These are phyloP conservation scores for Hermodice carunculata DNA, from an alignment of 2,888 invertebrate genomes.

Conservation along the genomic window DNA sequence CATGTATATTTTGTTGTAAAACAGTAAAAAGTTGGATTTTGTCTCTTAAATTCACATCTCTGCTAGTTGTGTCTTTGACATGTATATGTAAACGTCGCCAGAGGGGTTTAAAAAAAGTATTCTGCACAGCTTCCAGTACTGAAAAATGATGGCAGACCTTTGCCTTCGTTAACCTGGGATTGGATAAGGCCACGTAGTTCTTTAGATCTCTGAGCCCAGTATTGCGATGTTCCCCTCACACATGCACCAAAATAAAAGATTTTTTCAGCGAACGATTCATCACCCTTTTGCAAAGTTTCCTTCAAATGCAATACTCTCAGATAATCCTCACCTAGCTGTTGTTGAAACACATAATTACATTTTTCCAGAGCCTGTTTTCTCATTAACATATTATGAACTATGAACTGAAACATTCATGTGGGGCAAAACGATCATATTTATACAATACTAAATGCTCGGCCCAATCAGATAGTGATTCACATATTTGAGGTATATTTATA, in stretches of 20 bases:
- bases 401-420: constrained; percentile 36
- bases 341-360: no score
- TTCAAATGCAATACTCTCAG: no score
- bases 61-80: constrained; percentile 6
- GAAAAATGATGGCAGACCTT: constrained; percentile 36
- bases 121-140: constrained; percentile 34
- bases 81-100: constrained; percentile 13
- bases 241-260: no score
- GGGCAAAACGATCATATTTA: no score
- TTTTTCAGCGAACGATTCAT: no score
- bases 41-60: not conserved
- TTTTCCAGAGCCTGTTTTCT: no score
- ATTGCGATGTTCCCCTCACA: no score
- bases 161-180: constrained; percentile 36
- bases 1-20: constrained; percentile 15
- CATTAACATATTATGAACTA: constrained; percentile 24
- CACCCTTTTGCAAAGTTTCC: no score
- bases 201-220: constrained; percentile 28
- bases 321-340: no score
- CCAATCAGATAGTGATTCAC: no score
- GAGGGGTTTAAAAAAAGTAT: constrained; percentile 23
- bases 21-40: not conserved
- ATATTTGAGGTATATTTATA: no score
- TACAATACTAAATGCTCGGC: no score
- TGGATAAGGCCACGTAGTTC: constrained; percentile 35